A percentile compares a stretch with the other conserved stretches of the same genome.
These are phyloP conservation scores for Eunapius fragilis DNA, from an alignment of 37 sponge, comb jelly and placozoan genomes.

Conservation along the genomic window DNA sequence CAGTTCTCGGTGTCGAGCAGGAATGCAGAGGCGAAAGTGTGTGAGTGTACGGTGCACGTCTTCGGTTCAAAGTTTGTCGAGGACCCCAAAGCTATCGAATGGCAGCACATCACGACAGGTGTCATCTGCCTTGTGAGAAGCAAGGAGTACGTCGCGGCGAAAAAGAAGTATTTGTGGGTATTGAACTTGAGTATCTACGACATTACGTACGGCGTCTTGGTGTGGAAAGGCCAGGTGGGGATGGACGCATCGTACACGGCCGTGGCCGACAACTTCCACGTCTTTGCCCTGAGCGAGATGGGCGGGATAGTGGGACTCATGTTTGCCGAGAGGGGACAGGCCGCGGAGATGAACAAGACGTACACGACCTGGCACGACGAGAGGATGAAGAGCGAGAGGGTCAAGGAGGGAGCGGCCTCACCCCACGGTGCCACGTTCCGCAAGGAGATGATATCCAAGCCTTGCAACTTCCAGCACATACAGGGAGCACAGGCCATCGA, in stretches of 20 bases:
- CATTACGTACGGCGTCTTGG: conserved; percentile 58
- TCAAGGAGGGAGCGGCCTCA: conserved; percentile 10
- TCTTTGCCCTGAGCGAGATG: conserved; percentile 57
- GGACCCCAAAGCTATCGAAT: conserved; percentile 40
- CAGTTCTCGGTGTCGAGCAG: conserved; percentile 76
- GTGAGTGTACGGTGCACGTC: conserved; percentile 60
- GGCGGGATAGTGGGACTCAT: conserved; percentile 56
- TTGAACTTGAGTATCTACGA: conserved; percentile 62
- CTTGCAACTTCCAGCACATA: conserved; percentile 86
- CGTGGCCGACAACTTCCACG: conserved; percentile 75
- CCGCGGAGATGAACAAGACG: conserved; percentile 37
- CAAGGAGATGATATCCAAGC: conserved; percentile 76
- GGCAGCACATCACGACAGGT: conserved; percentile 74
- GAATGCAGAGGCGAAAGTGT: conserved; percentile 69
- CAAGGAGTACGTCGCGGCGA: conserved; percentile 49
- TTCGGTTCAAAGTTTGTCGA: conserved; percentile 51
- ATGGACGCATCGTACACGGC: conserved; percentile 58
- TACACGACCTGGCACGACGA: conserved; percentile 64
- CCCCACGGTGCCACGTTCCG: conserved; percentile 21
- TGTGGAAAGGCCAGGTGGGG: conserved; percentile 66
- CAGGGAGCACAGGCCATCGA: conserved; percentile 77
- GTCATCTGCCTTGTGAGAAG: conserved; percentile 68
- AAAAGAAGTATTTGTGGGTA: conserved; percentile 54
- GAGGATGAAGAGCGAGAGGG: conserved; percentile 47
- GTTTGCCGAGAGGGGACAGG: conserved; percentile 40